These are phyloP conservation scores for Tetragnatha montana DNA, from an alignment of 2,888 invertebrate species.

Conservation along the genomic window DNA sequence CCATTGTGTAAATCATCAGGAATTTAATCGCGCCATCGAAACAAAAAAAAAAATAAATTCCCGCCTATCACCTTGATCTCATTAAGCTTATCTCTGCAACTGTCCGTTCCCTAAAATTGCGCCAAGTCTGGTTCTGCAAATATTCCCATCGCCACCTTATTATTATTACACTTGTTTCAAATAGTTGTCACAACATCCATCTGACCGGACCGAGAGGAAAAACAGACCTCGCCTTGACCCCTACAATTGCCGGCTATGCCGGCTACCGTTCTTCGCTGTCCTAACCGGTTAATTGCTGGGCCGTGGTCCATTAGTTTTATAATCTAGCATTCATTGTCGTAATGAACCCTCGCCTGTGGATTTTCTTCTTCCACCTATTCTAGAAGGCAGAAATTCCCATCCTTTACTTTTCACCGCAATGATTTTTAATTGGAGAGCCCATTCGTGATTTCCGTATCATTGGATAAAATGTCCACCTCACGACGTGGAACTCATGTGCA, in stretches of 20 bases:
- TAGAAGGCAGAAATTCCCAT: background rate
- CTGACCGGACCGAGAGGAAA: background rate
- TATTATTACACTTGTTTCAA: conserved; percentile 4
- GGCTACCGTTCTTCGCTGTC: conserved; percentile 1
- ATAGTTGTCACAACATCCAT: conserved; percentile 1
- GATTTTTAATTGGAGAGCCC: background rate
- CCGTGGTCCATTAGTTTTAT: conserved; percentile 34
- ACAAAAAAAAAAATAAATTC: background rate
- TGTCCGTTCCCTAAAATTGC: background rate
- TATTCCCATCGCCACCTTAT: background rate
- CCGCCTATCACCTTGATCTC: background rate
- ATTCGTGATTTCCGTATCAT: background rate
- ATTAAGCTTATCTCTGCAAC: background rate
- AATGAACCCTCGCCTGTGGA: conserved; percentile 16
- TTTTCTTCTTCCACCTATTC: background rate
- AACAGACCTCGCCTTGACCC: conserved; percentile 24
- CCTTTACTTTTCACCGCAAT: background rate
- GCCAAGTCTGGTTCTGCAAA: background rate
- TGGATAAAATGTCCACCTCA: background rate
- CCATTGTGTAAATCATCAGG: background rate
- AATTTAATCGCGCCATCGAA: background rate
- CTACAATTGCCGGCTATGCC: conserved; percentile 20
- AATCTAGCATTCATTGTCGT: conserved; percentile 43
- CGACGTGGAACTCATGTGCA: too few relatives aligned
- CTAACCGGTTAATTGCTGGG: conserved; percentile 33